A percentile compares a stretch with the other conserved stretches of the same genome.
Conservation (phyloP, 2,113 vertebrate species). For the Prunella fulvescens region DNA sequence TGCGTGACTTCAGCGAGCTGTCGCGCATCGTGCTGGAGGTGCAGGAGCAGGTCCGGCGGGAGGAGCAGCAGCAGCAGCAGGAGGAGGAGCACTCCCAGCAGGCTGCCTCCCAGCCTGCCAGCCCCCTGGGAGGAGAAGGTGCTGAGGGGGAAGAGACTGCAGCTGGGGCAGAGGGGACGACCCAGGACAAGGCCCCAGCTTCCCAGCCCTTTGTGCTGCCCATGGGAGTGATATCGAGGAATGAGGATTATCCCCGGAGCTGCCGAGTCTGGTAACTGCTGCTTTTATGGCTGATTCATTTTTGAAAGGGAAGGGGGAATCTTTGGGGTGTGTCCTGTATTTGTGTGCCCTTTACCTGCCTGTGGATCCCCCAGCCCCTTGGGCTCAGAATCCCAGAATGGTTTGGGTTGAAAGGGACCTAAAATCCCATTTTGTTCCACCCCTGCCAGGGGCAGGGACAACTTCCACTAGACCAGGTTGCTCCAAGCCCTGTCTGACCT, state of each 20-base stretch:
- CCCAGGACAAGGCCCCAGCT: not conserved
- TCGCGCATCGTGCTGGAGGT: constrained; percentile 85
- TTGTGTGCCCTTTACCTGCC: not conserved
- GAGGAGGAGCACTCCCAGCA: not conserved
- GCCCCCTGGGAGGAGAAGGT: not conserved
- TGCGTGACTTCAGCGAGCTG: constrained; percentile 85
- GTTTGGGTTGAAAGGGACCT: not conserved
- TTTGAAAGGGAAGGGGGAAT: not conserved
- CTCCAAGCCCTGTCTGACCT: not conserved
- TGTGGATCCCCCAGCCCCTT: not conserved
- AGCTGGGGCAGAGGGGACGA: not conserved
- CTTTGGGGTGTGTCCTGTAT: not conserved
- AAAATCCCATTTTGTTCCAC: not conserved
- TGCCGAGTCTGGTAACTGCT: constrained; percentile 86
- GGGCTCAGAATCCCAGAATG: not conserved
- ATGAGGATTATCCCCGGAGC: constrained; percentile 91
- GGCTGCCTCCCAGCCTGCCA: not conserved
- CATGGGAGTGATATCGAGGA: constrained; percentile 89
- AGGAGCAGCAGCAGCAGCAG: constrained; percentile 51
- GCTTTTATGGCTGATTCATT: not conserved
- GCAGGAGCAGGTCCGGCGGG: constrained; percentile 80
- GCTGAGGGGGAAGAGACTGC: not conserved
- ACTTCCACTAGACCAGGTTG: not conserved
- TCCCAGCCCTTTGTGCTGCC: constrained; percentile 87
- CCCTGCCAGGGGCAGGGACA: not conserved